Evolutionary conservation across 2,113 vertebrate genomes (phyloP).

Genomic region (Illadopsis cleaveri): DNA sequence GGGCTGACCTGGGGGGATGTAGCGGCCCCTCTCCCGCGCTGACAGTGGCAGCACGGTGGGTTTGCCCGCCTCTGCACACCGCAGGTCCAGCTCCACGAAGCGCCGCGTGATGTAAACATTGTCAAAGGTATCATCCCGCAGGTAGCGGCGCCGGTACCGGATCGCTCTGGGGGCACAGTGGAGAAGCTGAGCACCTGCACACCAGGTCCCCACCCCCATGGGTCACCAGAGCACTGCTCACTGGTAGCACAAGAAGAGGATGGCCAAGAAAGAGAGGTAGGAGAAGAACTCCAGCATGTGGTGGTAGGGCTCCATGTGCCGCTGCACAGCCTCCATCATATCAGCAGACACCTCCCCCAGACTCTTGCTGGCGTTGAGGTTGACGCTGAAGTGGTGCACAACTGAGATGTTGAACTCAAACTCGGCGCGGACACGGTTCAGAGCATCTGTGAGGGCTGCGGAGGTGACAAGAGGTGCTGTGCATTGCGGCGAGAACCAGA

Average conservation of each 20-base stretch:
- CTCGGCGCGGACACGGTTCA: conserved; percentile 77
- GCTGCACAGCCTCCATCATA: conserved; percentile 75
- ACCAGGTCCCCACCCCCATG: accelerated
- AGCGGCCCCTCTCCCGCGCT: conserved; percentile 67
- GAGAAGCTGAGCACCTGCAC: not conserved
- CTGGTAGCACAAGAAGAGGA: conserved; percentile 77
- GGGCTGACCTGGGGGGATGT: conserved; percentile 78
- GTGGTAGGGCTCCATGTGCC: conserved; percentile 40
- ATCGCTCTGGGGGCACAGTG: conserved; percentile 64
- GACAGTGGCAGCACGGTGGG: conserved; percentile 81
- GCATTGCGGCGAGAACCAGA: accelerated
- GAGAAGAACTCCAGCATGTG: conserved; percentile 59
- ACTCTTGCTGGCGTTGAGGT: conserved; percentile 76
- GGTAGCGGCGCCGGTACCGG: conserved; percentile 78
- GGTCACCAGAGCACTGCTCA: conserved; percentile 31
- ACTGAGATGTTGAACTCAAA: conserved; percentile 88
- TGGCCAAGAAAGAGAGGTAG: conserved; percentile 68
- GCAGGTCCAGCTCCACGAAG: conserved; percentile 77
- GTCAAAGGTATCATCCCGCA: conserved; percentile 78
- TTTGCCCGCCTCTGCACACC: conserved; percentile 50
- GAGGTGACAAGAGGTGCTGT: not conserved
- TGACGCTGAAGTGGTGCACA: conserved; percentile 68
- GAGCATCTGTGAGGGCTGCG: conserved; percentile 63
- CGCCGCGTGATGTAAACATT: conserved; percentile 84
- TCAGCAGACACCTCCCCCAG: conserved; percentile 76